Percentiles rank a stretch among this genome's conserved stretches.
Evolutionary conservation across 2,113 vertebrate species (phyloP).

Genomic region (Orcinus orca): DNA sequence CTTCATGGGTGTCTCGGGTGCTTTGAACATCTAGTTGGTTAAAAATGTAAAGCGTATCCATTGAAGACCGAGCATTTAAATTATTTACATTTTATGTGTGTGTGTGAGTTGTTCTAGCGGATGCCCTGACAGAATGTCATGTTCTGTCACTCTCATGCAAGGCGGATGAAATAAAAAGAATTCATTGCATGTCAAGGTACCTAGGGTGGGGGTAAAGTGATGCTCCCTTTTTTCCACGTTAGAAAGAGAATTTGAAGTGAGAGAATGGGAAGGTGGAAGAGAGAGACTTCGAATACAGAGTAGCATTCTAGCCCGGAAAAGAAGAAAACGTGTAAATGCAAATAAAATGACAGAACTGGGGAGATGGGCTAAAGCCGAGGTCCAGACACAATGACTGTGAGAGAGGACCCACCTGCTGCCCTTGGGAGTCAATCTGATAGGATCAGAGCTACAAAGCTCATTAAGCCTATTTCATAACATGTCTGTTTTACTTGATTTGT

Average conservation of each 20-base stretch:
- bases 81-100: neutral
- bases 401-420: neutral
- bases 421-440: neutral
- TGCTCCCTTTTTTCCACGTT: neutral
- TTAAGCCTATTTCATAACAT: neutral
- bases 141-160: neutral
- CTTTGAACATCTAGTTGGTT: neutral
- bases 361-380: neutral
- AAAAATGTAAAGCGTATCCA: neutral
- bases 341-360: neutral
- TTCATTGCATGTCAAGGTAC: neutral
- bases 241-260: neutral
- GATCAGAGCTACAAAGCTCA: neutral
- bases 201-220: neutral
- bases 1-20: neutral
- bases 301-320: neutral
- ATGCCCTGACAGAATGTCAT: neutral
- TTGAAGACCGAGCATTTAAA: neutral
- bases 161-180: neutral
- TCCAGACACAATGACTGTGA: neutral
- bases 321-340: neutral
- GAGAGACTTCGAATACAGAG: neutral
- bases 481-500: constrained; percentile 21
- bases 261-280: neutral
- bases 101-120: neutral